Conservation (phyloP, 1,140 invertebrate genomes). For the Trichonephila clavipes region DNA sequence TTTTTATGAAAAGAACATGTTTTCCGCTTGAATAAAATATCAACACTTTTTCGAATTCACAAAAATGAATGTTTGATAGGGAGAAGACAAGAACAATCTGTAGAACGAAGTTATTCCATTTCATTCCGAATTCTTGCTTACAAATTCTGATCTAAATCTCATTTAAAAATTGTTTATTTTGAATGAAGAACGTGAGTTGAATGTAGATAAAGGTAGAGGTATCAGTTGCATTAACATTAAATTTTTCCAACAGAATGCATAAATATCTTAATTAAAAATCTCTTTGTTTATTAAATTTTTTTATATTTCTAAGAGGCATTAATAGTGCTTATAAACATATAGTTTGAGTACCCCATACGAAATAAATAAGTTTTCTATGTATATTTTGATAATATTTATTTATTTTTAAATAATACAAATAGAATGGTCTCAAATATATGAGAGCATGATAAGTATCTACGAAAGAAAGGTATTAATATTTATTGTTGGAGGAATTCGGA, state of each 20-base stretch:
- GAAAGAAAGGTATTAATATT: no score
- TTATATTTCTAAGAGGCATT: no score
- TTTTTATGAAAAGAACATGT: background rate
- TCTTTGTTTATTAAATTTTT: no score
- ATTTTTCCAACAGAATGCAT: background rate
- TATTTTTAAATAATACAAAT: no score
- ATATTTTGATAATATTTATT: no score
- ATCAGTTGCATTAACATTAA: background rate
- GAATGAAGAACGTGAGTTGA: background rate
- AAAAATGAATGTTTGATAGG: background rate
- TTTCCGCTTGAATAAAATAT: conserved; percentile 1
- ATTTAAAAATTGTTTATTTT: background rate
- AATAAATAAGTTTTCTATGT: no score
- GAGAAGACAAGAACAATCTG: background rate
- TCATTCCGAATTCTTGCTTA: background rate
- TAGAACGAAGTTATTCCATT: background rate
- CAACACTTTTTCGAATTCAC: background rate
- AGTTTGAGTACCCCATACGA: no score
- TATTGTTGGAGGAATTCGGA: no score
- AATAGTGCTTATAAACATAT: no score
- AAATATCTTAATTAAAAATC: background rate
- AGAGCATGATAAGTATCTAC: no score
- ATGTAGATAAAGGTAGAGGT: background rate
- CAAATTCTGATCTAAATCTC: background rate
- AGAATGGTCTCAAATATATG: no score